Evolutionary conservation across 1,140 invertebrate genomes (phyloP).

Genomic region (Nasonia vitripennis): DNA sequence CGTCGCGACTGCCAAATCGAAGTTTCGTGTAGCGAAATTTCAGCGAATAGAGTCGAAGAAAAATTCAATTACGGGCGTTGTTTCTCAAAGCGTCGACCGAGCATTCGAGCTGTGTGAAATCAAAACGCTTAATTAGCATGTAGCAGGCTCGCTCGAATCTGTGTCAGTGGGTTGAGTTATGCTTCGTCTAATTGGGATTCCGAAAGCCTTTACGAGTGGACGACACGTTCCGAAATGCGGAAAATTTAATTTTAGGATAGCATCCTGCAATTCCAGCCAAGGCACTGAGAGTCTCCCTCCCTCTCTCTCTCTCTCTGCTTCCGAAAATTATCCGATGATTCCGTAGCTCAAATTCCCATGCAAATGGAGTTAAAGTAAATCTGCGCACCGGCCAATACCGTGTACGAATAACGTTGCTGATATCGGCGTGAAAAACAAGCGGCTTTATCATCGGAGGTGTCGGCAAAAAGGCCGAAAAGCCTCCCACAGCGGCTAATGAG

Average conservation of each 20-base stretch:
- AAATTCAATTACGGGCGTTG: no score
- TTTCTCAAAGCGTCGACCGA: neutral
- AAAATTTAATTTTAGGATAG: slow-evolving; percentile 14
- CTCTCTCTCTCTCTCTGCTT: neutral
- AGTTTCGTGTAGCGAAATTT: neutral
- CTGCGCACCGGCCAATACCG: no score
- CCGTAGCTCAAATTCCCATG: neutral
- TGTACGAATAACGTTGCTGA: no score
- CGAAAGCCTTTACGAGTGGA: neutral
- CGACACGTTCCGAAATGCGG: neutral
- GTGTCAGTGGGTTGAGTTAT: slow-evolving; percentile 32
- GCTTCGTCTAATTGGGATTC: slow-evolving; percentile 15
- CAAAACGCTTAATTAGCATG: slow-evolving; percentile 17
- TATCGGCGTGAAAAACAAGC: no score
- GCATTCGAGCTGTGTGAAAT: neutral
- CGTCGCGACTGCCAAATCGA: neutral
- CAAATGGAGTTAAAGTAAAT: neutral
- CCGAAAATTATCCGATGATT: neutral
- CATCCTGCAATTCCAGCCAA: neutral
- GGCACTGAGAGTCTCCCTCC: no score
- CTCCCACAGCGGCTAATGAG: slow-evolving; percentile 15
- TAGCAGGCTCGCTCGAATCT: neutral
- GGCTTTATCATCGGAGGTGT: no score
- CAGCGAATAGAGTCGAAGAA: no score
- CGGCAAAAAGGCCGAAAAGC: neutral